Base-by-base conservation (phyloP, 2,888 invertebrate genomes). In the Brachypterus glaber region DNA sequence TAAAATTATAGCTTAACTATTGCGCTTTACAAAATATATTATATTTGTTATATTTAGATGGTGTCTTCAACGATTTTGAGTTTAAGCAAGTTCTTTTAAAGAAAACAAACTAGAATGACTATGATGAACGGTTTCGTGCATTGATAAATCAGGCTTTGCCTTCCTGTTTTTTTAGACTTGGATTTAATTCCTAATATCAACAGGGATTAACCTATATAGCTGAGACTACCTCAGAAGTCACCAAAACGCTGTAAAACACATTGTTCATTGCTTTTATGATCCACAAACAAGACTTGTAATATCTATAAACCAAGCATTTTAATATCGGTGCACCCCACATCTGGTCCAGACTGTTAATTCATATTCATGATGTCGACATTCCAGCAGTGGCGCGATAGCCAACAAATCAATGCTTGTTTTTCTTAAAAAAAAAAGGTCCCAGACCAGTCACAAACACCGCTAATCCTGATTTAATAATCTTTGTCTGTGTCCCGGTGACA, bases 381-480 rank as follows among this genome's bases (percentile, higher is more conserved):
- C 44, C 46, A 46, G 43, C 43, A 40, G 43, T 45, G 40, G 38
- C 46, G 37, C 46, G 54, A 58, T 53, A 49, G 52, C 54, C 58
- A 52, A 60, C 61, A 60, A 62, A 62, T 61, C 60, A 60, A 60
- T 59, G 59, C 57, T 58, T 55, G 57, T 58, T 57, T 60, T 59
- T 57, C 53, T 54, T 51, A 41, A 44, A 49, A 48, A 45, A 46
- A 41, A 45, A 50, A 44, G 41, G 44, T 39, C 50, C 45, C 47
- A 50, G 49, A 52, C 54, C 54, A 54, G 59, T 59, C 61, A 59
- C 55, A 60, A 57, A 59, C 58, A 54, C 59, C 63, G 62, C 64
- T 65, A 65, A 65, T 65, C 64, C 63, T 64, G 64, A 64, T 65
- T 64, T 65, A 65, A 63, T 64, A 63, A 63, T 63, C 62, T 60